Evolutionary conservation across 2,888 invertebrate genomes (phyloP), one percentile per base, ranked within the genome.

Genomic region (Sphaerophoria taeniata): DNA sequence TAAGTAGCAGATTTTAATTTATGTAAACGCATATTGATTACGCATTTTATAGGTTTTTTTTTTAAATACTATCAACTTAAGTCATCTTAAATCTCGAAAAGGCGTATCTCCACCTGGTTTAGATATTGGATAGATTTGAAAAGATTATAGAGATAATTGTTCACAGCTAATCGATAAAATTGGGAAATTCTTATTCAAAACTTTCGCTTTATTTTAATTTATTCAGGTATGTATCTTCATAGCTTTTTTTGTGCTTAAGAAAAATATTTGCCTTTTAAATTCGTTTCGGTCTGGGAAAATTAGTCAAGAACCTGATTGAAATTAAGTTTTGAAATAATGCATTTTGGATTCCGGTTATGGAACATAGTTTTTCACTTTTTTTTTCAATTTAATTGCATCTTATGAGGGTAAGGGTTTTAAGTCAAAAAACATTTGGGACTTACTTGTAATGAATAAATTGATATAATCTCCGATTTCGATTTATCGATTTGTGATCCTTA

Each of bases 401-500:
- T 2, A 24, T 2, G 1, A 24, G 24, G 24, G 2, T 24, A 2
- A 24, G 24, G 24, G 1, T 24, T 24, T 24, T 24, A 2, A 24
- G 24, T 2, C 39, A 39, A 39, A 11, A 11, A 34, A 34, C 6
- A 33, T 36, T 14, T 2, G 1, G 72, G 55, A 84, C 91, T 91
- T 87, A 92, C 92, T 91, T 92, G 88, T 90, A 89, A 88, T 92
- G 92, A 87, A 90, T 89, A 88, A 92, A 92, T 89, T 91, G 90
- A 88, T 92, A 92, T 85, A 90, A 89, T 88, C 89, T 89, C 79
- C 90, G 91, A 89, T 91, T 91, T 87, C 90, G 89, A 89, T 91
- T 91, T 87, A 94, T 94, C 89, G 94, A 94, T 89, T 93, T 93
- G 88, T 95, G 95, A 93, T 96, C 95, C 92, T 95, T 95, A 93